phyloP scores from a whole-genome alignment of 2,113 vertebrate species.

The Artemisiospiza belli region DNA sequence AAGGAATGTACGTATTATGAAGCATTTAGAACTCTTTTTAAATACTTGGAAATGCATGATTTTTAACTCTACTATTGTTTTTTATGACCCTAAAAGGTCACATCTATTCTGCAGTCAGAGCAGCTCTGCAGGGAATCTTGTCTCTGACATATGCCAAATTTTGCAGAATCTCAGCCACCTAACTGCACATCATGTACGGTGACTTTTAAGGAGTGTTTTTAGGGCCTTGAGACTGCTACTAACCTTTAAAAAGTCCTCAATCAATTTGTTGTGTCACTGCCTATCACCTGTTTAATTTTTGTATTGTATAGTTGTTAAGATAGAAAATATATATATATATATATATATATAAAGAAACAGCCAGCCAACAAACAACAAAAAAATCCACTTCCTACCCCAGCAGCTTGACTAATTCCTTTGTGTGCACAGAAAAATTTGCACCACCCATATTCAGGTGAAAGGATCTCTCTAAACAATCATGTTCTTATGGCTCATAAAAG shows the following conservation, averaged over 20 bases:
- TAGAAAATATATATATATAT: neutral
- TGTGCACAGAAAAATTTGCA: neutral
- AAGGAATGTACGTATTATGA: neutral
- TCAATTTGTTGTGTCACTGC: neutral
- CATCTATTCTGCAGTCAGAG: constrained; percentile 23
- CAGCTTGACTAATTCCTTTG: neutral
- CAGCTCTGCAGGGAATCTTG: neutral
- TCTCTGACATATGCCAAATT: constrained; percentile 39
- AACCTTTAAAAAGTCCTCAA: constrained; percentile 51
- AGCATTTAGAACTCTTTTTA: neutral
- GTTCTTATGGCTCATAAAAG: neutral
- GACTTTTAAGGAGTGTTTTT: constrained; percentile 49
- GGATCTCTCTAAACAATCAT: neutral
- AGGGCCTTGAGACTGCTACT: neutral
- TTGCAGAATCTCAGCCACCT: constrained; percentile 28
- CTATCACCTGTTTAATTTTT: neutral
- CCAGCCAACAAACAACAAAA: neutral
- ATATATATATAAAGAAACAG: neutral
- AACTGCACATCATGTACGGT: constrained; percentile 39
- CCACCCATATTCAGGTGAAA: neutral
- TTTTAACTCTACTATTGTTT: neutral
- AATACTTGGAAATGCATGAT: neutral
- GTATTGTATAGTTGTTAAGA: neutral
- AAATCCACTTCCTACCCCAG: accelerated
- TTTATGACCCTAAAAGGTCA: constrained; percentile 11